Evolutionary conservation across 2,888 invertebrate genomes (phyloP), one percentile per base, ranked within the genome.

Genomic region (Hedychridium roseum): DNA sequence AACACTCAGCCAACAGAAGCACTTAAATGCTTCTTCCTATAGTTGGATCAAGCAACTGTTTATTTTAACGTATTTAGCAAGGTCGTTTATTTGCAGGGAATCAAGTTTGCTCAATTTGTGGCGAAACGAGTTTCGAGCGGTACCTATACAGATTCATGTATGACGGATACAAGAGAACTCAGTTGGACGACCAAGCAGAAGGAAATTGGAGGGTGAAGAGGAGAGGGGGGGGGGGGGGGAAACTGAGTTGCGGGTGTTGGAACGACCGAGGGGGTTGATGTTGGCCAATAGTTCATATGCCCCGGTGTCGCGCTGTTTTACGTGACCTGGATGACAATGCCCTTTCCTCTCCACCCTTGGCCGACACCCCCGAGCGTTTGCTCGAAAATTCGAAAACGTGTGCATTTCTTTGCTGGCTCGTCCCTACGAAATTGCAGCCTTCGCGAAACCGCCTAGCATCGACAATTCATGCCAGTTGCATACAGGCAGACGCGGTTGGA

Each of bases 241-340:
- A 41, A 43, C 45, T 49, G 37, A 47, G 43, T 36, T 21, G 48
- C 37, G 34, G 49, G 43, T 26, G 54, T 41, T 45, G 47, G n/a
- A n/a, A n/a, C n/a, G n/a, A n/a, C 47, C 48, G 41, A 36, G 43
- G 49, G 61, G 54, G 56, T 64, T 58, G 65, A 67, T 68, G 66
- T 64, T 60, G 63, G 56, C 59, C 64, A 64, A 70, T 69, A 66
- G 69, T 69, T 68, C 62, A 64, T 67, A 67, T 62, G 63, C 58
- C 58, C n/a, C 64, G 63, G 61, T 68, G 66, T 66, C 70, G 61
- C 56, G 50, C 46, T 45, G 39, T 41, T 40, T 47, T 64, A 68
- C 68, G 69, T 66, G 66, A 64, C 58, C 51, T 54, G 58, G 48
- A 53, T 62, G 53, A 60, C 63, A 62, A 68, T 60, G 43, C 56